Percentiles rank a stretch among this genome's conserved stretches.
phyloP scores from a whole-genome alignment of 2,113 vertebrate species.

The Epinephelus cyanopodus region DNA sequence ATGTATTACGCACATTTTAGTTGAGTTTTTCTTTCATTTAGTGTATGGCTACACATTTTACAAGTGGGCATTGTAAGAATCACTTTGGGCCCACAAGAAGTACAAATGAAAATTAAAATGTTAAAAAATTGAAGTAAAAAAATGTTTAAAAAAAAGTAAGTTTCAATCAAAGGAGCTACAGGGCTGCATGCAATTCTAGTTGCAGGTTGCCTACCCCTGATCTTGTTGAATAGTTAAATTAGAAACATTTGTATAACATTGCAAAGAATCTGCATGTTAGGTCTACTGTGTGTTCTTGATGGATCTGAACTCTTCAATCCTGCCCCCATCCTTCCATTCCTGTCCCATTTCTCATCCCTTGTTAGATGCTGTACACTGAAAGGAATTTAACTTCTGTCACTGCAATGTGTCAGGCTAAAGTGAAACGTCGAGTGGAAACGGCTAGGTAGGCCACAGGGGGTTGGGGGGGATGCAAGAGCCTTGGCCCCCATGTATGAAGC shows the following conservation, averaged over 20 bases:
- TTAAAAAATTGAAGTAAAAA: too few relatives aligned
- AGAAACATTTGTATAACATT: too few relatives aligned
- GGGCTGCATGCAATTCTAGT: too few relatives aligned
- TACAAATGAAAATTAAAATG: too few relatives aligned
- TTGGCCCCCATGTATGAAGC: constrained; percentile 37
- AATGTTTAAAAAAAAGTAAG: too few relatives aligned
- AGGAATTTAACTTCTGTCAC: constrained; percentile 50
- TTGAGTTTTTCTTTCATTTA: too few relatives aligned
- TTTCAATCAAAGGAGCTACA: too few relatives aligned
- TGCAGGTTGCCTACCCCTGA: not conserved
- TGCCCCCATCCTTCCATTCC: not conserved
- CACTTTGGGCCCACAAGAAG: too few relatives aligned
- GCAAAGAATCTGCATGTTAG: not conserved
- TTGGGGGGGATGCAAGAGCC: not conserved
- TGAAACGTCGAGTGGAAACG: constrained; percentile 9
- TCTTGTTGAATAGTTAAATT: constrained; percentile 21
- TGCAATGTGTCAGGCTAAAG: constrained; percentile 38
- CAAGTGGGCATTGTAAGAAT: too few relatives aligned
- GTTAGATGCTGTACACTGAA: not conserved
- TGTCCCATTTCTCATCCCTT: not conserved
- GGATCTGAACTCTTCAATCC: constrained; percentile 8
- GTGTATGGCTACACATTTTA: too few relatives aligned
- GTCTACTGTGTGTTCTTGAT: not conserved
- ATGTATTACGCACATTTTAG: too few relatives aligned
- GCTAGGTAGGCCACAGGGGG: constrained; percentile 4